Conservation (phyloP, 2,113 vertebrate genomes). For the Merops nubicus region DNA sequence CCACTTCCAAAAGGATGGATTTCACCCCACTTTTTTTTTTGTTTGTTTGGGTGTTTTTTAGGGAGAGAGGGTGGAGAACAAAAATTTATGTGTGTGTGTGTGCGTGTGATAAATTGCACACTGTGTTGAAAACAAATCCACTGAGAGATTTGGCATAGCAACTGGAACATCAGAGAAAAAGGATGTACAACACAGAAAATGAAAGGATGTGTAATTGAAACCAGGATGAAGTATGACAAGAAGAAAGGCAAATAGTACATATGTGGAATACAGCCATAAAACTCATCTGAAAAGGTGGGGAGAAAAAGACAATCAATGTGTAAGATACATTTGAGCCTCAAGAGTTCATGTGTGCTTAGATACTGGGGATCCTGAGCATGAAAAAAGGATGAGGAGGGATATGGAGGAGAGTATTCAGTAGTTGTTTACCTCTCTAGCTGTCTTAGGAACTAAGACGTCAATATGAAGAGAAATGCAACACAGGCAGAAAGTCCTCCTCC, state of each 20-base stretch:
- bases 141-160: not conserved
- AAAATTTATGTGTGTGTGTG: no score
- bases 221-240: not conserved
- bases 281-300: not conserved
- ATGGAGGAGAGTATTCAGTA: not conserved
- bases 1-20: not conserved
- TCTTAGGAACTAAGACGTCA: not conserved
- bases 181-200: not conserved
- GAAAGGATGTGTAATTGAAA: not conserved
- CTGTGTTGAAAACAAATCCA: not conserved
- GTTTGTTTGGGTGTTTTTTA: no score
- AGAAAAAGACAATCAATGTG: not conserved
- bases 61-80: fast-evolving
- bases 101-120: not conserved
- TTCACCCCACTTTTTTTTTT: fast-evolving
- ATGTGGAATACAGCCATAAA: not conserved
- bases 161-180: not conserved
- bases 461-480: not conserved
- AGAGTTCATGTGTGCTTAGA: not conserved
- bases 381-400: not conserved
- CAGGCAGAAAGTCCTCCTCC: fast-evolving
- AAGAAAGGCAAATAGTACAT: not conserved
- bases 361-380: not conserved
- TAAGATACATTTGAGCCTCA: not conserved
- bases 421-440: not conserved